Base-by-base conservation (phyloP, 2,888 invertebrate genomes). In the Ennomos fuscantarius region DNA sequence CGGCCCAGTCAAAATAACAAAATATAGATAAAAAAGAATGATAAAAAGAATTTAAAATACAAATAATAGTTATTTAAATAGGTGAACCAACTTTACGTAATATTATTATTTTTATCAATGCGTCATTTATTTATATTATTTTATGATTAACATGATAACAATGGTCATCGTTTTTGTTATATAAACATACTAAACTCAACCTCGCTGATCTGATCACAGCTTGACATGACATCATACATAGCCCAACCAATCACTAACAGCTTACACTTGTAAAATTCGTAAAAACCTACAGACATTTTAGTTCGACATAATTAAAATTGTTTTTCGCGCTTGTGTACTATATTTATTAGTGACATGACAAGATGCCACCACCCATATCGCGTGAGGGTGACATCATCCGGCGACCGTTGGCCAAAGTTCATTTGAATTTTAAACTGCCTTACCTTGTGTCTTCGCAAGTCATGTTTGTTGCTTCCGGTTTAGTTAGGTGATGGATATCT, bases 371-470 rank as follows among this genome's bases (percentile, higher is more conserved):
- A 24, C 24, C 24, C 24, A 24, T 24, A 24, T 24, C 24, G 24
- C 24, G 24, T 6, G 24, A 24, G 58, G 51, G 65, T 77, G 76
- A 77, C 74, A 69, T 74, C 76, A 77, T 65, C 64, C 41, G 59
- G 37, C 62, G 62, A 60, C 68, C 70, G 58, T 68, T 69, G 62
- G 40, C 45, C 57, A 54, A 45, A 49, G 32, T 54, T 54, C 48
- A 55, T 66, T 64, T 62, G 37, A 62, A 66, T 61, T 59, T 51
- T 51, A 54, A 63, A 61, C 53, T 35, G 51, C 54, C 60, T 52
- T 58, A 56, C 64, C 31, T 59, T 55, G 40, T 58, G 58, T 65
- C 31, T 59, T 55, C 44, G 35, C 36, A 39, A 43, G 41, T 40
- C 53, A 39, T 60, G 36, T n/a, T n/a, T 34, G 35, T 47, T 15